Base-by-base conservation (phyloP, 2,888 invertebrate genomes). In the Ariolimax columbianus region DNA sequence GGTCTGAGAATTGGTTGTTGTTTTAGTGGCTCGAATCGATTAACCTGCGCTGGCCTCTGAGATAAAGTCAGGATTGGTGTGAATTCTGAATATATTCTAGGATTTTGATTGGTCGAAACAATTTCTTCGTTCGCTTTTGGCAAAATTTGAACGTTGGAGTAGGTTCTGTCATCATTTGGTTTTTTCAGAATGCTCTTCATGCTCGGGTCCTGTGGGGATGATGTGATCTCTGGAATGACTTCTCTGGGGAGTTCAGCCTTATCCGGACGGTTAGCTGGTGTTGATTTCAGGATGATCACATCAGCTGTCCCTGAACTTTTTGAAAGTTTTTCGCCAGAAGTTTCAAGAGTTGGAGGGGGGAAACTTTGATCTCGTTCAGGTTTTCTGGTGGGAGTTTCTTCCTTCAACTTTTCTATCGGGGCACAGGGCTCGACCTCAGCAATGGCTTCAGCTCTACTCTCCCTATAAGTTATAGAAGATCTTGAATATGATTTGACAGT, bases 141-240 rank as follows among this genome's bases (percentile, higher is more conserved):
- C 23, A 47, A 23, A 2, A 3, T 55, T 55, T 55, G 19, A 55
- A 23, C 3, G 47, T 47, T 55, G 17, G 55, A 55, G 55, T 2
- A 2, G 55, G 80, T 66, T n/a, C 80, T 86, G 30, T 86, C 84
- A 33, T 87, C 84, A 30, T 85, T 80, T 36, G 86, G 84, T 14
- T 59, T 43, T 33, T 81, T 70, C 11, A 68, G 26, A n/a, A 83
- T 82, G 68, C 88, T 85, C 33, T 86, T 85, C 17, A 87, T 79
- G 43, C 70, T 70, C 11, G 72, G 66, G 19, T 83, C 81, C 1
- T 51, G 82, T 0, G 82, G 82, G 36, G 40, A 63, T n/a, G n/a
- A 9, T 2, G n/a, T n/a, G 3, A 63, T 63, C n/a, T 63, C 59
- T n/a, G 59, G 59, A 4, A 63, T 11, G 23, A n/a, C 59, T 23